A percentile compares a stretch with the other conserved stretches of the same genome.
Conservation (phyloP, 2,113 vertebrate genomes). For the Vulpes lagopus region DNA sequence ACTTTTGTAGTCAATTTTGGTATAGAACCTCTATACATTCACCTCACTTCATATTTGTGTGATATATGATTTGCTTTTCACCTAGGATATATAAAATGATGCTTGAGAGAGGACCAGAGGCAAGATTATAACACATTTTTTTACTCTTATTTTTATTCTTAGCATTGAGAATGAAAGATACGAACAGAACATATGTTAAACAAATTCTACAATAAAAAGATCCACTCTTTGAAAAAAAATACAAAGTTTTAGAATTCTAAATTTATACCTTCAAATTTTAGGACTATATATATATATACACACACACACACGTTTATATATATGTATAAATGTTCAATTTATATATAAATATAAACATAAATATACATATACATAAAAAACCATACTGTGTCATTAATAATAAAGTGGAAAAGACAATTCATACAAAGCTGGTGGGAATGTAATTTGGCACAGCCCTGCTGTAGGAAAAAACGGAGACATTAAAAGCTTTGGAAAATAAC, state of each 20-base stretch:
- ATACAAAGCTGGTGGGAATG: not conserved
- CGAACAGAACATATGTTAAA: not conserved
- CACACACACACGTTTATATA: no score
- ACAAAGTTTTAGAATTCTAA: not conserved
- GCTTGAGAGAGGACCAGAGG: not conserved
- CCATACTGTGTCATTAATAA: not conserved
- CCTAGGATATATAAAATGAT: not conserved
- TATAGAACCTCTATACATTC: not conserved
- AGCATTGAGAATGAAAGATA: not conserved
- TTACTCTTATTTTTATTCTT: not conserved
- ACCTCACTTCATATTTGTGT: not conserved
- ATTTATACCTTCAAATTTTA: slow-evolving; percentile 34
- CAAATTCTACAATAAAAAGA: not conserved
- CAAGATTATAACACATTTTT: not conserved
- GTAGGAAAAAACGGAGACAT: not conserved
- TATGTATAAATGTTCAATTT: no score
- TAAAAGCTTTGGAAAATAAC: slow-evolving; percentile 43
- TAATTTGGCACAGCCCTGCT: not conserved
- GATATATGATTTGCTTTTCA: not conserved
- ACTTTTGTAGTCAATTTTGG: not conserved
- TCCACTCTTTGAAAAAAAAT: not conserved
- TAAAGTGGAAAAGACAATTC: slow-evolving; percentile 41
- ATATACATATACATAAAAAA: not conserved
- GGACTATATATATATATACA: not conserved
- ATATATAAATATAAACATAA: no score